Evolutionary conservation across 2,113 vertebrate genomes (phyloP).

Genomic region (Gracilinanus agilis): DNA sequence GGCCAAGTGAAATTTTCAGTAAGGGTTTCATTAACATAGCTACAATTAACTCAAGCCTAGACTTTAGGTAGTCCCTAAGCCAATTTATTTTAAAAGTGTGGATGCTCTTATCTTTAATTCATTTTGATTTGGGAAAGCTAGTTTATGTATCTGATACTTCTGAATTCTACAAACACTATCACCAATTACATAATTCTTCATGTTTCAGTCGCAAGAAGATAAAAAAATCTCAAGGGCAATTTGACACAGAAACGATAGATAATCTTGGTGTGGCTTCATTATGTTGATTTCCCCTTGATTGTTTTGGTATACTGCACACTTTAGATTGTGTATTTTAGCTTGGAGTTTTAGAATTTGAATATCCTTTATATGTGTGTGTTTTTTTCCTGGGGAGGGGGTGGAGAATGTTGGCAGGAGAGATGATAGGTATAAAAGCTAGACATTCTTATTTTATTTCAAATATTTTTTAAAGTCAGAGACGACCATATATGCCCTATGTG

Average conservation of each 20-base stretch:
- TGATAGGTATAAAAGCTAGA: neutral
- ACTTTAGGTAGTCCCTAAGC: constrained; percentile 66
- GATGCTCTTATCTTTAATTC: constrained; percentile 74
- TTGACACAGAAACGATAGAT: constrained; percentile 32
- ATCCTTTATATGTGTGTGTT: constrained; percentile 33
- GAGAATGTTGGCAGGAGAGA: neutral
- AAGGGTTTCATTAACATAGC: constrained; percentile 68
- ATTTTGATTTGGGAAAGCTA: constrained; percentile 72
- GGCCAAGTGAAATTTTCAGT: constrained; percentile 62
- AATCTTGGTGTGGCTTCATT: constrained; percentile 33
- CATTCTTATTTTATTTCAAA: neutral
- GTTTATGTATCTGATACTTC: constrained; percentile 65
- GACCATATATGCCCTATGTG: neutral
- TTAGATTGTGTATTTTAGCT: constrained; percentile 52
- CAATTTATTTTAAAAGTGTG: constrained; percentile 77
- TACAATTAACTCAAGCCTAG: constrained; percentile 37
- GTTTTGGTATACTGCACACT: constrained; percentile 50
- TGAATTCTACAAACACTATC: constrained; percentile 76
- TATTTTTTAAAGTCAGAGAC: neutral
- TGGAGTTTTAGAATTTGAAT: constrained; percentile 41
- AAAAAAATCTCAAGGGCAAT: constrained; percentile 63
- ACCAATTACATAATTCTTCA: constrained; percentile 68
- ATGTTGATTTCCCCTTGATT: constrained; percentile 46
- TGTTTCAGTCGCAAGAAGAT: constrained; percentile 67
- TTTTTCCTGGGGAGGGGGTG: neutral